These are phyloP conservation scores for Trididemnum clinides DNA, from an alignment of 23 tunicate genomes.

Conservation along the genomic window DNA sequence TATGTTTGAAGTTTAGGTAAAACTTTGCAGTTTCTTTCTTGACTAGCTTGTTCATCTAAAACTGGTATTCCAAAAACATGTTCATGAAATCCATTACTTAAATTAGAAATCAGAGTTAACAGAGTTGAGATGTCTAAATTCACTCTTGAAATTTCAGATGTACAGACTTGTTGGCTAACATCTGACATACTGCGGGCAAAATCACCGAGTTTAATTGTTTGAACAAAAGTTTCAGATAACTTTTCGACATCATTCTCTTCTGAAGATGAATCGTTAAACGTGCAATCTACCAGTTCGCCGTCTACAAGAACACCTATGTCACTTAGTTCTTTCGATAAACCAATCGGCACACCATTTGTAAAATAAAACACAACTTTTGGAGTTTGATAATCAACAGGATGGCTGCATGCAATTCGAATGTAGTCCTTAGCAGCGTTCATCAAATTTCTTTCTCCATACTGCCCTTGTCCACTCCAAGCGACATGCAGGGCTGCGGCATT, in stretches of 20 bases:
- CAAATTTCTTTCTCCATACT: slow-evolving; percentile 74
- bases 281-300: slow-evolving; percentile 5
- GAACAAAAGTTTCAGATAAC: neutral
- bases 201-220: neutral
- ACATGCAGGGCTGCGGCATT: slow-evolving; percentile 57
- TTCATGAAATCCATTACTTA: slow-evolving; percentile 50
- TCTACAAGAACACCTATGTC: slow-evolving; percentile 49
- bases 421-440: slow-evolving; percentile 53
- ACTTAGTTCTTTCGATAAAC: slow-evolving; percentile 31
- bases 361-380: slow-evolving; percentile 62
- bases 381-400: slow-evolving; percentile 47
- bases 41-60: slow-evolving; percentile 71
- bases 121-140: slow-evolving; percentile 77
- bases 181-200: neutral
- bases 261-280: neutral
- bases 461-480: slow-evolving; percentile 64
- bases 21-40: slow-evolving; percentile 61
- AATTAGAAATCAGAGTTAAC: slow-evolving; percentile 74
- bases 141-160: neutral
- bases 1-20: slow-evolving; percentile 60
- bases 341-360: slow-evolving; percentile 64
- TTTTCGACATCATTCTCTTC: neutral
- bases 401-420: slow-evolving; percentile 22
- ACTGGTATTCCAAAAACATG: slow-evolving; percentile 54
- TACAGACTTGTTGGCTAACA: neutral